Conservation (phyloP, 2,797 vertebrate genomes). For the Macropodus opercularis region DNA sequence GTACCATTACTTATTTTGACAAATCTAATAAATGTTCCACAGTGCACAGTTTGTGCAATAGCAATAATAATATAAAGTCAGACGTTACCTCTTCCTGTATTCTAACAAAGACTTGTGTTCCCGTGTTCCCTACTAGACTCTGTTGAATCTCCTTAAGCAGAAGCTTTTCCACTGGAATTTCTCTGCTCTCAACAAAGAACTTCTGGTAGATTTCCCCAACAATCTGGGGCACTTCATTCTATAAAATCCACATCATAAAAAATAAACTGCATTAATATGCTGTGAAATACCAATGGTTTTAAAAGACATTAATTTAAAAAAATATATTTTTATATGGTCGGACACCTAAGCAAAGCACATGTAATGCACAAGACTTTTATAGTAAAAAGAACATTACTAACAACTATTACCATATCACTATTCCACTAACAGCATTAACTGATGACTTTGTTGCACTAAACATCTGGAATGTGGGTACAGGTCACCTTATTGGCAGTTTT, state of each 20-base stretch:
- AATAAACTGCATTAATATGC: background rate
- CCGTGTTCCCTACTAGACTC: slow-evolving; percentile 96
- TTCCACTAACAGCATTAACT: background rate
- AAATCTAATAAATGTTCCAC: too few relatives aligned
- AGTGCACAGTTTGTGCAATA: background rate
- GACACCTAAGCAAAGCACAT: background rate
- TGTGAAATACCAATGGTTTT: too few relatives aligned
- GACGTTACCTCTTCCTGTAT: slow-evolving; percentile 88
- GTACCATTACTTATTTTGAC: too few relatives aligned
- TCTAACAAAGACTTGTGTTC: slow-evolving; percentile 92
- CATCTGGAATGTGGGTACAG: background rate
- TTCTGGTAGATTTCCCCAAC: slow-evolving; percentile 99
- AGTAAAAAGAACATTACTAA: background rate
- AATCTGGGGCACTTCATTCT: slow-evolving; percentile 88
- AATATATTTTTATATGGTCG: background rate
- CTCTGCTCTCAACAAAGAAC: slow-evolving; percentile 95
- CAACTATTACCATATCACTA: background rate
- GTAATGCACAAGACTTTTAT: too few relatives aligned
- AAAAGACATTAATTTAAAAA: too few relatives aligned
- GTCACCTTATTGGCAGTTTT: slow-evolving; percentile 94
- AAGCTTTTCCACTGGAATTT: slow-evolving; percentile 94
- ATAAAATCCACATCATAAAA: slow-evolving; percentile 11
- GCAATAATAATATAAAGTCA: background rate
- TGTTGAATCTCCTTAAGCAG: slow-evolving; percentile 98
- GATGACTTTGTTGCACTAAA: background rate